Evolutionary conservation across 2,888 invertebrate species (phyloP), one percentile per base, ranked within the genome.

Genomic region (Axea sp.): DNA sequence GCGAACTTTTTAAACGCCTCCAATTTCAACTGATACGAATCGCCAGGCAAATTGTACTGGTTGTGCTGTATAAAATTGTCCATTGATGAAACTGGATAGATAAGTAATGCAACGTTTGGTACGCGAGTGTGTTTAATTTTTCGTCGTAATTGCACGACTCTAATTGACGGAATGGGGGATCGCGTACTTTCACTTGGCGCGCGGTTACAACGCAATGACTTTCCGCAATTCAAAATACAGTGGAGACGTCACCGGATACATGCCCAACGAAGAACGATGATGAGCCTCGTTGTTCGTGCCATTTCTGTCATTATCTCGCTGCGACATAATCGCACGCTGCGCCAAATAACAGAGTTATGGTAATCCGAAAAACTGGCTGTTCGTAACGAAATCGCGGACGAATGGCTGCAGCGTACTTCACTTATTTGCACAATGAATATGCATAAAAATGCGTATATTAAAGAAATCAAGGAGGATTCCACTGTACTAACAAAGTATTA

Each of bases 221-320:
- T 68, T 59, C 68, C 59, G 68, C 31, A 51, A 68, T 45, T 60
- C 43, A 8, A 53, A 59, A 68, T 26, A 37, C 39, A 35, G 45
- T 55, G 39, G 37, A 45, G 53, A 69, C 15, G 45, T 53, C 60
- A 60, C 60, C 60, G 60, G 60, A 69, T 53, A 37, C 53, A 60
- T 69, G 69, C 45, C 69, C 53, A 60, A 15, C 53, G 41, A 60
- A 53, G 53, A 60, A 60, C 69, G 53, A 53, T 53, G 69, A 67
- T 47, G 60, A 60, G 45, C 31, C 39, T 60, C 37, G 37, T 59
- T 51, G 68, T 68, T 68, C 11, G 30, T 33, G 9, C 15, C 17
- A 47, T 45, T 55, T 35, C 59, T 57, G 57, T 57, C 49, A 67
- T 67, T 67, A 57, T 67, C 31, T 28, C 45, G 43, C 37, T 31